Conservation (phyloP, 2,113 vertebrate species). For the Origma solitaria region DNA sequence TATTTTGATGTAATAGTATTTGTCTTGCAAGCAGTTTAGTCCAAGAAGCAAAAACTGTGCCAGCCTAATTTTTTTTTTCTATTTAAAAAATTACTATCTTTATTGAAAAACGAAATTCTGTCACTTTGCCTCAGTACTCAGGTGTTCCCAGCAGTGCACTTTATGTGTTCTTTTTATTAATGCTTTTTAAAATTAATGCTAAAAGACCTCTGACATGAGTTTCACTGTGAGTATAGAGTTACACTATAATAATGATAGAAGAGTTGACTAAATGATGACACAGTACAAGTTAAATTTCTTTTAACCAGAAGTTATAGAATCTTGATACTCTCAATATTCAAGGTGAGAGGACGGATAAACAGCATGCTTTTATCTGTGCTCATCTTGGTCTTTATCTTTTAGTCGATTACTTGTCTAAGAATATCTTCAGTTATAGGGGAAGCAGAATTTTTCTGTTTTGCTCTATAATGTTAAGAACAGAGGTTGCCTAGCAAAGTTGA, state of each 20-base stretch:
- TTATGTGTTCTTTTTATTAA: background rate
- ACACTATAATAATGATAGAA: background rate
- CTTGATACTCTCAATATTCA: background rate
- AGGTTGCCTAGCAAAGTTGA: background rate
- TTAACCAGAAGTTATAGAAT: background rate
- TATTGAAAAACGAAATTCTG: background rate
- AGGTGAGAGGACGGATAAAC: background rate
- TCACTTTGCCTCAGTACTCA: background rate
- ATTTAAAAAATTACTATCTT: background rate
- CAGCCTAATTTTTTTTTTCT: background rate
- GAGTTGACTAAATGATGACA: background rate
- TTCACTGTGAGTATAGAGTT: background rate
- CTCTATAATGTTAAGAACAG: background rate
- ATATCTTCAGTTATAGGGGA: background rate
- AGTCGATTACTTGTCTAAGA: background rate
- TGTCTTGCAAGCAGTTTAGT: background rate
- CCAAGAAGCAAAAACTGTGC: background rate
- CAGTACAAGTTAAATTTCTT: background rate
- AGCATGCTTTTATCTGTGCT: fast-evolving
- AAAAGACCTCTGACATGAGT: background rate
- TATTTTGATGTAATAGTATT: background rate
- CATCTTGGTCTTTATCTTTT: background rate
- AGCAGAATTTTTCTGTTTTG: background rate
- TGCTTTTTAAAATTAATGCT: background rate
- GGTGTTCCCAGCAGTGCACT: background rate